Evolutionary conservation across 2,113 vertebrate species (phyloP).

Genomic region (Etheostoma cragini): DNA sequence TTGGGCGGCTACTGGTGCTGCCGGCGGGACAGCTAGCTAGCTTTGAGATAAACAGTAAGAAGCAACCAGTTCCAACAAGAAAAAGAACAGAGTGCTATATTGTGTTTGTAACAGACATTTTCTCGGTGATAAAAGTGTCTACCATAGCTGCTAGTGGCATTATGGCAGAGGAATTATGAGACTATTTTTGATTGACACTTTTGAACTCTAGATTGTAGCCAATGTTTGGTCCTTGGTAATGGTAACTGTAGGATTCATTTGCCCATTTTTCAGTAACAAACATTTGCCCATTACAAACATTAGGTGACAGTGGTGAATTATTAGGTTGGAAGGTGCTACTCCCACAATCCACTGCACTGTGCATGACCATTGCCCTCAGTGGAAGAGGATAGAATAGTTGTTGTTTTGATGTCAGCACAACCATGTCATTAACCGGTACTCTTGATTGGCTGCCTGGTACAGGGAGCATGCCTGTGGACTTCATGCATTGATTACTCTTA

Average conservation of each 20-base stretch:
- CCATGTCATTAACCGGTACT: neutral
- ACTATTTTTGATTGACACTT: neutral
- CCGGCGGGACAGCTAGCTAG: constrained; percentile 20
- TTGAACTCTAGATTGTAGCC: neutral
- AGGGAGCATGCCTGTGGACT: neutral
- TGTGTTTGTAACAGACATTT: neutral
- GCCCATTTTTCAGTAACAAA: neutral
- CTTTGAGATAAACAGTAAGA: constrained; percentile 51
- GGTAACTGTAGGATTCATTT: neutral
- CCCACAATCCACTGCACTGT: neutral
- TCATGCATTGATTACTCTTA: neutral
- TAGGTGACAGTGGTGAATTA: neutral
- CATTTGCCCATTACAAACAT: neutral
- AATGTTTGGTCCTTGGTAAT: neutral
- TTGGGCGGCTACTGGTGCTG: constrained; percentile 19
- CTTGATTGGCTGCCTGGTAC: neutral
- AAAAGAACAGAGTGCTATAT: neutral
- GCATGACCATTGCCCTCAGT: neutral
- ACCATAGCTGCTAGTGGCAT: neutral
- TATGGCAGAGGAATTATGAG: neutral
- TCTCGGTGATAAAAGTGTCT: neutral
- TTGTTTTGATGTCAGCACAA: neutral
- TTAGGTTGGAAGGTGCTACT: neutral
- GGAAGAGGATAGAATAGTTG: neutral
- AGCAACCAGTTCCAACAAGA: constrained; percentile 4